phyloP scores from a whole-genome alignment of 2,888 invertebrate genomes.

The Lasioglossum marginatum region DNA sequence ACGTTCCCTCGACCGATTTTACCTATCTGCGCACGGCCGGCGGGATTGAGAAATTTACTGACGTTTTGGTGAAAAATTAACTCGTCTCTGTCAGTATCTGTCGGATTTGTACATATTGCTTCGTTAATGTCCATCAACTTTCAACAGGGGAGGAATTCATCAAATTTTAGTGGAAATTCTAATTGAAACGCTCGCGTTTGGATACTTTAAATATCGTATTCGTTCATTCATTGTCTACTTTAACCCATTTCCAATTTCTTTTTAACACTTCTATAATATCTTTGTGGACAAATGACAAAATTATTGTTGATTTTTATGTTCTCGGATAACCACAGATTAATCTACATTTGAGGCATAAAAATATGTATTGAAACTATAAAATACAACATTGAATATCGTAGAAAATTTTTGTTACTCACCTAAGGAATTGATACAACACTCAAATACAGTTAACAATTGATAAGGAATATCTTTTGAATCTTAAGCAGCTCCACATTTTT shows the following conservation, averaged over 20 bases:
- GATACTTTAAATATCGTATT: neutral
- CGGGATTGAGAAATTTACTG: neutral
- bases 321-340: neutral
- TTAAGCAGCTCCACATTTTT: neutral
- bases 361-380: neutral
- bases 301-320: neutral
- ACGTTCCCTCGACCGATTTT: neutral
- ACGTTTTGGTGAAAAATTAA: neutral
- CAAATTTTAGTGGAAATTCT: neutral
- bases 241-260: neutral
- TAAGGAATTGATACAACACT: too few relatives aligned
- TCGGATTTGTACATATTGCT: neutral
- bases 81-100: neutral
- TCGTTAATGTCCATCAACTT: neutral
- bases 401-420: neutral
- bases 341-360: neutral
- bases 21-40: neutral
- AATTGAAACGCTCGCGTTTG: neutral
- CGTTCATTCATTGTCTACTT: neutral
- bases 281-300: neutral
- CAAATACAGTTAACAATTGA: neutral
- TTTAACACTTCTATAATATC: neutral
- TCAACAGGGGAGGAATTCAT: neutral
- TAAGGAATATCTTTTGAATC: neutral
- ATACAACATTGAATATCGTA: neutral